phyloP scores from a whole-genome alignment of 2,888 invertebrate species.

The Therioaphis trifolii region DNA sequence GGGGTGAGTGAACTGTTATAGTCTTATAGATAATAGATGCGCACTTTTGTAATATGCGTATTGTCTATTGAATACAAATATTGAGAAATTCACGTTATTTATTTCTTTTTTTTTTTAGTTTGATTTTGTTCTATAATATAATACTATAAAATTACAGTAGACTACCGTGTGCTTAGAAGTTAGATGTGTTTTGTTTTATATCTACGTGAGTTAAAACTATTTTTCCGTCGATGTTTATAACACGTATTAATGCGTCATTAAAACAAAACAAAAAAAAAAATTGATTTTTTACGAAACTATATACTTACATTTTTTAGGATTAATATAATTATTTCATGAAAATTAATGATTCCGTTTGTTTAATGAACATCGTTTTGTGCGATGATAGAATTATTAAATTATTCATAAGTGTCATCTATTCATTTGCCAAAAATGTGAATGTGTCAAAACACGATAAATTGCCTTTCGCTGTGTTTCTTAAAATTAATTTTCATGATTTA shows the following conservation, averaged over 20 bases:
- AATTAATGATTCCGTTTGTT: not conserved
- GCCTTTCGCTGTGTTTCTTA: not conserved
- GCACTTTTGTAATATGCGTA: not conserved
- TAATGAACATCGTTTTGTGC: not conserved
- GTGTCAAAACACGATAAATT: slow-evolving; percentile 37
- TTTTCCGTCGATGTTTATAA: not conserved
- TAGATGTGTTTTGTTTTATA: not conserved
- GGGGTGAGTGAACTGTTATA: slow-evolving; percentile 37
- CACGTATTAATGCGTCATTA: not conserved
- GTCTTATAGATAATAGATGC: not conserved
- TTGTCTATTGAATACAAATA: slow-evolving; percentile 19
- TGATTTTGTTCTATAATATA: not conserved
- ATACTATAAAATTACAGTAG: not conserved
- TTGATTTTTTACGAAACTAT: not conserved
- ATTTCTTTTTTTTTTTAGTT: not conserved
- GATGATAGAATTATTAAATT: not conserved
- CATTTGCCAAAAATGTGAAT: not conserved
- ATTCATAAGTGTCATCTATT: slow-evolving; percentile 24
- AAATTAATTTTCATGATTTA: slow-evolving; percentile 34
- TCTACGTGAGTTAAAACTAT: not conserved
- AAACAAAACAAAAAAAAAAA: not conserved
- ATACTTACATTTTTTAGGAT: not conserved
- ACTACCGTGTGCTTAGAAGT: not conserved
- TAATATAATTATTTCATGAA: not conserved
- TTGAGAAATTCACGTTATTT: slow-evolving; percentile 3